Evolutionary conservation across 2,888 invertebrate genomes (phyloP), one percentile per base, ranked within the genome.

Genomic region (Pachycephus smyrnensis): DNA sequence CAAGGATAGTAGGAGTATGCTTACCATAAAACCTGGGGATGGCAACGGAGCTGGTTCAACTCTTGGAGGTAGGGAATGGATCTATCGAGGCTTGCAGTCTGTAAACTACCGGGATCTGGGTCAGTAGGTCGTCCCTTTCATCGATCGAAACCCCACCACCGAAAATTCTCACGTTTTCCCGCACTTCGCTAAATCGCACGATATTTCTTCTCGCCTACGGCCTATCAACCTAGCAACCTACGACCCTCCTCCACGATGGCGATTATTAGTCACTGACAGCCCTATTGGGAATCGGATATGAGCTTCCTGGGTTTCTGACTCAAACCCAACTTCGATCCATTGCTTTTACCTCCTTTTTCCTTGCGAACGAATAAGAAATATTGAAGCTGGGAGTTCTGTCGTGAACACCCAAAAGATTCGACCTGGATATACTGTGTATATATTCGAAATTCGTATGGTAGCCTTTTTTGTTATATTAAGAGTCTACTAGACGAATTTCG

Each of bases 81-180:
- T 86, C 80, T 82, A 84, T 84, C 83, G 82, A 82, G 81, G 83
- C 82, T 55, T 82, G 82, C 78, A 82, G 79, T 82, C 83, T 79
- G 83, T 82, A 84, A 84, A 83, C 81, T 12, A 73, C 40, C 80
- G 77, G 78, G 80, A 88, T 88, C 80, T 86, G 83, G 88, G 88
- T 85, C 85, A 88, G 83, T 86, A 79, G 86, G 88, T 88, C 88
- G 86, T 82, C 85, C 86, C 83, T 86, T 84, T 84, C 85, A 87
- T 88, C 83, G 86, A 88, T 86, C 86, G 83, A 81, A 23, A 79
- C 81, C 84, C 83, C 82, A 79, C 84, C 82, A 80, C 80, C 82
- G 84, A 86, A 87, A 83, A 86, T 86, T 85, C 79, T 75, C 73
- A 40, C 40, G 35, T 81, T 78, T 77, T 76, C 76, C 75, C 80